Percentiles rank a stretch among this genome's conserved stretches.
Evolutionary conservation across 2,113 vertebrate species (phyloP).

Genomic region (Cottus gobio): DNA sequence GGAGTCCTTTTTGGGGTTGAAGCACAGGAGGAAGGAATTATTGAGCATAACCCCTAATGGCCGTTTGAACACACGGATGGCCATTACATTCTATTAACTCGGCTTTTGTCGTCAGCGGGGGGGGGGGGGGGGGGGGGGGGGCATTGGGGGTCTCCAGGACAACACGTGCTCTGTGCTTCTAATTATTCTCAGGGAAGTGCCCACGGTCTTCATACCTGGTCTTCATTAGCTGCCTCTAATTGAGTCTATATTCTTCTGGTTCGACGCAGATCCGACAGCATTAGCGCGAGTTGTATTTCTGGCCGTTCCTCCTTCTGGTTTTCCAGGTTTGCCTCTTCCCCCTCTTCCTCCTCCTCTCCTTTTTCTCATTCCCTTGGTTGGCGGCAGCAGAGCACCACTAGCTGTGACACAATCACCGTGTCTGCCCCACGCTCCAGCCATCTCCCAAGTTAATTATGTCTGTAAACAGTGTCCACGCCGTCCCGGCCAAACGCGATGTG

Average conservation of each 20-base stretch:
- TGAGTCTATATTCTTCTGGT: conserved; percentile 75
- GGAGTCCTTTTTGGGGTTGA: conserved; percentile 47
- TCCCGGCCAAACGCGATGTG: conserved; percentile 75
- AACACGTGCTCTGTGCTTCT: conserved; percentile 61
- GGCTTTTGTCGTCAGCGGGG: conserved; percentile 68
- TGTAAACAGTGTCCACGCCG: conserved; percentile 57
- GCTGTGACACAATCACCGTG: conserved; percentile 59
- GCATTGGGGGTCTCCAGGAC: no score
- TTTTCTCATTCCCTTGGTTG: not conserved
- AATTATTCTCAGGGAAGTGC: conserved; percentile 71
- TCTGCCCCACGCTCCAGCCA: conserved; percentile 59
- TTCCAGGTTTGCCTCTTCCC: conserved; percentile 41
- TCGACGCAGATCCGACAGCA: conserved; percentile 44
- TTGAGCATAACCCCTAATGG: conserved; percentile 70
- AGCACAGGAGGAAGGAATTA: conserved; percentile 65
- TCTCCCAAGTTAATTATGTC: conserved; percentile 73
- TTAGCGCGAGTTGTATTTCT: conserved; percentile 26
- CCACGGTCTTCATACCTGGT: conserved; percentile 71
- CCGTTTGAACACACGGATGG: conserved; percentile 66
- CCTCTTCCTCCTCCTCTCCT: conserved; percentile 46
- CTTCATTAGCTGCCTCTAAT: conserved; percentile 78
- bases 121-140: no score
- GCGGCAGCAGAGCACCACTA: conserved; percentile 40
- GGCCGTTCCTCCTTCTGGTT: conserved; percentile 13
- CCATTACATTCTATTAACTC: conserved; percentile 71